Evolutionary conservation across 2,113 vertebrate species (phyloP), one percentile per base, ranked within the genome.

Genomic region (Mugil cephalus): DNA sequence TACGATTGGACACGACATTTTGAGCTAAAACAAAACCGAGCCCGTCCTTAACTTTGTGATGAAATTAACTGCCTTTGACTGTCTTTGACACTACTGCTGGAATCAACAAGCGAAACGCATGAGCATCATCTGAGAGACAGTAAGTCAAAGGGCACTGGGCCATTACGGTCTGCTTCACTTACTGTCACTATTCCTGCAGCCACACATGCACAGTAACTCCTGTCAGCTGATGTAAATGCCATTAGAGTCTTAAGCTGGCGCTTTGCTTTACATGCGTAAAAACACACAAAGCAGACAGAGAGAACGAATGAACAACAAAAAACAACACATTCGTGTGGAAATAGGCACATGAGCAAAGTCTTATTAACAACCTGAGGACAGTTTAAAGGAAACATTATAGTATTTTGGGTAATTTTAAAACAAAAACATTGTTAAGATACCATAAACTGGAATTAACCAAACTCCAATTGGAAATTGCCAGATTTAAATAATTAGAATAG

Each of bases 131-230:
- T 59, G 59, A n/a, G 54, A 63, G 78, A 40, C 61, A 60, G 48
- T 42, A 66, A 59, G 79, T 77, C 62, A 67, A 50, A 82, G 79
- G 80, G n/a, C 71, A 91, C 53, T 70, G 60, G 64, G 75, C 4
- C 60, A 77, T 58, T 19, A 18, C 79, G 62, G 77, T 83, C 82
- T 74, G 45, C 62, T 54, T 79, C 59, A 77, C 62, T 77, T 65
- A 73, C 12, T 67, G 47, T 76, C 45, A 82, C 51, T 11, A 8
- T 50, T 8, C 59, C 63, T 46, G 8, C 42, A 62, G 47, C 52
- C 8, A n/a, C 45, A 62, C 56, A 38, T 34, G 53, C 30, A 58
- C 10, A 40, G 10, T 60, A 30, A 55, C 40, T 66, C 64, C 36
- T 11, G 59, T 24, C 34, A 10, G 52, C 52, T 42, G 70, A 66